phyloP scores from a whole-genome alignment of 2,888 invertebrate species.

The Falcaria lacertinaria region DNA sequence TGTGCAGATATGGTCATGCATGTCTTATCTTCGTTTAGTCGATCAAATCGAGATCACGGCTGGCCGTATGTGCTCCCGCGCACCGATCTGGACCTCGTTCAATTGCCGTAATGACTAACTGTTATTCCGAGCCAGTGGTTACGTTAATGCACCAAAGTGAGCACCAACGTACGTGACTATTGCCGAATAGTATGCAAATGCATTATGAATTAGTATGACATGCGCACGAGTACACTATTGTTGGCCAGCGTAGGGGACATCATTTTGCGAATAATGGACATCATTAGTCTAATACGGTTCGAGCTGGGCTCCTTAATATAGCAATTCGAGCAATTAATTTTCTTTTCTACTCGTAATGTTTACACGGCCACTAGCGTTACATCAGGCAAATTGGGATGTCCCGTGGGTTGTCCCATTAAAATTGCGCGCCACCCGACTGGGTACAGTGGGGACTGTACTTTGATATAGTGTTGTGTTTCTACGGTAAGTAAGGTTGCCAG shows the following conservation, averaged over 20 bases:
- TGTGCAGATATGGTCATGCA: slow-evolving; percentile 31
- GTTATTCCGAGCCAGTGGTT: slow-evolving; percentile 27
- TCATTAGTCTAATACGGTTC: slow-evolving; percentile 40
- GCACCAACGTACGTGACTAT: slow-evolving; percentile 27
- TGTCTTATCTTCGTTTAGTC: slow-evolving; percentile 30
- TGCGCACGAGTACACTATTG: slow-evolving; percentile 42
- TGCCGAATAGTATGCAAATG: slow-evolving; percentile 44
- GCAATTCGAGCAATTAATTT: slow-evolving; percentile 18
- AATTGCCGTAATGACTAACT: slow-evolving; percentile 42
- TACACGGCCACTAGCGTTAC: slow-evolving; percentile 1
- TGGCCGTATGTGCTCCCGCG: slow-evolving; percentile 38
- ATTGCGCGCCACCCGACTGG: too few relatives aligned
- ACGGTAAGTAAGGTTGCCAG: too few relatives aligned
- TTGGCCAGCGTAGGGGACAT: slow-evolving; percentile 37
- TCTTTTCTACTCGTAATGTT: slow-evolving; percentile 6
- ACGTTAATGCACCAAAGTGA: slow-evolving; percentile 35
- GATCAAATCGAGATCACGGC: slow-evolving; percentile 14
- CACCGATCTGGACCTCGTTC: slow-evolving; percentile 23
- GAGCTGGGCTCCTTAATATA: slow-evolving; percentile 29
- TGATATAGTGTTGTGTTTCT: too few relatives aligned
- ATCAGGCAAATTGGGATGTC: too few relatives aligned
- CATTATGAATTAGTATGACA: slow-evolving; percentile 47
- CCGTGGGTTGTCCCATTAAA: too few relatives aligned
- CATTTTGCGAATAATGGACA: slow-evolving; percentile 52
- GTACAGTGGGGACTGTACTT: too few relatives aligned